phyloP scores from a whole-genome alignment of 2,113 vertebrate genomes.

The Hucho hucho region DNA sequence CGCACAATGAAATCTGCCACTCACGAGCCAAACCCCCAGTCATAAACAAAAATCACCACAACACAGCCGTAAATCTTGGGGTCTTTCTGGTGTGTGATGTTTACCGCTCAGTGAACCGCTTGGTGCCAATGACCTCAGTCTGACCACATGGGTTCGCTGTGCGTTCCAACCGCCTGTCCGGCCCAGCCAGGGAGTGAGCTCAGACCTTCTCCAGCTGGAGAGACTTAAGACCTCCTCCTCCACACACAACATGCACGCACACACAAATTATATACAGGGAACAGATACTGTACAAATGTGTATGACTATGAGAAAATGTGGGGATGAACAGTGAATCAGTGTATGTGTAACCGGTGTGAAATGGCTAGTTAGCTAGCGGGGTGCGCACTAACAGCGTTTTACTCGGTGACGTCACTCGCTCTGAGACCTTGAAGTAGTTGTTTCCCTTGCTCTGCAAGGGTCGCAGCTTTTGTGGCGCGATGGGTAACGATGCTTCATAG shows the following conservation, averaged over 20 bases:
- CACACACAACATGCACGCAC: background rate
- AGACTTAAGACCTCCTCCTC: background rate
- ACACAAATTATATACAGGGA: background rate
- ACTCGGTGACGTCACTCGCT: too few species aligned
- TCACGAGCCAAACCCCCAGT: background rate
- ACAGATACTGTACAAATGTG: background rate
- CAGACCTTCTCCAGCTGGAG: conserved; percentile 3
- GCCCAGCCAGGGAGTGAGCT: background rate
- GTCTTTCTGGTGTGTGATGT: conserved; percentile 8
- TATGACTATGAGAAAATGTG: background rate
- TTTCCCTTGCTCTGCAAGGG: too few species aligned
- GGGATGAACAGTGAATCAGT: background rate
- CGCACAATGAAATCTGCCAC: background rate
- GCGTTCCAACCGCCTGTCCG: background rate
- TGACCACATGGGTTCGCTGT: conserved; percentile 12
- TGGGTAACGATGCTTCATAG: too few species aligned
- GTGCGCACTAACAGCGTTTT: too few species aligned
- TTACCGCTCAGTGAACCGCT: background rate
- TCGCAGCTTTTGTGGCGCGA: too few species aligned
- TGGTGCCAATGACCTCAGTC: conserved; percentile 31
- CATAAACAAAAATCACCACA: conserved; percentile 11
- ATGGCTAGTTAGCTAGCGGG: too few species aligned
- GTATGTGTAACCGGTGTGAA: too few species aligned
- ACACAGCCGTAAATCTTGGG: conserved; percentile 8
- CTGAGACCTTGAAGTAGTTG: too few species aligned